These are phyloP conservation scores for Helicorthomorpha holstii DNA, from an alignment of 1,140 invertebrate species.

Conservation along the genomic window DNA sequence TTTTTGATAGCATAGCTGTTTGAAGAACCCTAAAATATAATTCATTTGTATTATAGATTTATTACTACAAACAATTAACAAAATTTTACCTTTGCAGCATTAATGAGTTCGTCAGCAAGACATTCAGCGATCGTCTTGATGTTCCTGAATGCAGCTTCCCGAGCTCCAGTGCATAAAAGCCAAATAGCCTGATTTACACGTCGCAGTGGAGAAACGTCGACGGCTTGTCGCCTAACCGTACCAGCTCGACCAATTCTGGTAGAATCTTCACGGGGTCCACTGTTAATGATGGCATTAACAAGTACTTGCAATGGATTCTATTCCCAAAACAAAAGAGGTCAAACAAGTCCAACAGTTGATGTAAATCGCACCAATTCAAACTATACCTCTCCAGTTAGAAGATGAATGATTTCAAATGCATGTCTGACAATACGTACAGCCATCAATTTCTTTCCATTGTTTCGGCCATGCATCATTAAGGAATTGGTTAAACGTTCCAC, in stretches of 20 bases:
- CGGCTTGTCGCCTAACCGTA: conserved; percentile 97
- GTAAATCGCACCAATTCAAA: neutral
- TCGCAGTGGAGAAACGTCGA: conserved; percentile 94
- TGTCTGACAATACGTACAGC: conserved; percentile 98
- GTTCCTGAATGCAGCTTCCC: conserved; percentile 98
- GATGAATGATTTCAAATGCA: conserved; percentile 98
- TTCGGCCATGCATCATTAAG: conserved; percentile 99
- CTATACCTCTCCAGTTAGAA: conserved; percentile 84
- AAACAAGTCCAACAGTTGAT: no score
- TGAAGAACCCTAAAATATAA: conserved; percentile 28
- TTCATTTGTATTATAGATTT: neutral
- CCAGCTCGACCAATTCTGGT: conserved; percentile 99
- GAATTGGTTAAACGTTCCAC: conserved; percentile 95
- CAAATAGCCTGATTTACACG: conserved; percentile 95
- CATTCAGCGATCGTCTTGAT: conserved; percentile 99
- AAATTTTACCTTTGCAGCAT: conserved; percentile 74
- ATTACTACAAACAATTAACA: neutral
- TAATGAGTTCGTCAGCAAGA: conserved; percentile 98
- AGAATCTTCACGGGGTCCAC: conserved; percentile 97
- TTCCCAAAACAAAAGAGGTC: no score
- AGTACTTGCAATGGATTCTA: conserved; percentile 80
- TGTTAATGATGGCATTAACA: conserved; percentile 98
- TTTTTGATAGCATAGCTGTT: conserved; percentile 40
- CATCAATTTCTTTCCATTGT: conserved; percentile 99
- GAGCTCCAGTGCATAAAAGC: conserved; percentile 93